These are phyloP conservation scores for Danio aesculapii DNA, from an alignment of 2,797 vertebrate species.

Conservation along the genomic window DNA sequence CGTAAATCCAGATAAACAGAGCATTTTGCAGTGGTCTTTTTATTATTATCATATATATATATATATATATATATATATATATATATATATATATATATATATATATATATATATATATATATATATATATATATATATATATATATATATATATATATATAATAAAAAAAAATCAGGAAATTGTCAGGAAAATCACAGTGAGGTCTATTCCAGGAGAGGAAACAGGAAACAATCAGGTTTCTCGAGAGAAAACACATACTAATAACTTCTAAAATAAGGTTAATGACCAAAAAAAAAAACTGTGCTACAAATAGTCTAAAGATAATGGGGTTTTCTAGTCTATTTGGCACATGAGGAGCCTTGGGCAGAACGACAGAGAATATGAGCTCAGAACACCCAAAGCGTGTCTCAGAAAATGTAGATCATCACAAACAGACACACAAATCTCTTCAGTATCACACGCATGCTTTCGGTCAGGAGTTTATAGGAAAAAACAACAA, in stretches of 20 bases:
- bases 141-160: too few relatives aligned
- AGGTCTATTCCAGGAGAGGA: constrained; percentile 15
- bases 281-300: constrained; percentile 22
- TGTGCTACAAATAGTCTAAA: constrained; percentile 33
- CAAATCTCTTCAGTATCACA: not conserved
- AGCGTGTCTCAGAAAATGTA: not conserved
- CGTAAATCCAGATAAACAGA: too few relatives aligned
- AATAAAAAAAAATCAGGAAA: not conserved
- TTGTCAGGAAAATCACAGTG: not conserved
- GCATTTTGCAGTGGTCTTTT: too few relatives aligned
- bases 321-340: constrained; percentile 30
- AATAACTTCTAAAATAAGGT: constrained; percentile 33
- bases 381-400: constrained; percentile 29
- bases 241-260: constrained; percentile 25
- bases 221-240: not conserved
- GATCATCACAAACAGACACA: constrained; percentile 23
- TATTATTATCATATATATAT: too few relatives aligned
- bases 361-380: constrained; percentile 21
- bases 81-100: too few relatives aligned
- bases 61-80: too few relatives aligned
- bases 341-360: constrained; percentile 42
- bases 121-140: too few relatives aligned
- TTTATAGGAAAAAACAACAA: not conserved
- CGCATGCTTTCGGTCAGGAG: constrained; percentile 18
- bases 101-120: too few relatives aligned